Evolutionary conservation across 1,140 invertebrate genomes (phyloP), one percentile per base, ranked within the genome.

Genomic region (Sycophila sp.): DNA sequence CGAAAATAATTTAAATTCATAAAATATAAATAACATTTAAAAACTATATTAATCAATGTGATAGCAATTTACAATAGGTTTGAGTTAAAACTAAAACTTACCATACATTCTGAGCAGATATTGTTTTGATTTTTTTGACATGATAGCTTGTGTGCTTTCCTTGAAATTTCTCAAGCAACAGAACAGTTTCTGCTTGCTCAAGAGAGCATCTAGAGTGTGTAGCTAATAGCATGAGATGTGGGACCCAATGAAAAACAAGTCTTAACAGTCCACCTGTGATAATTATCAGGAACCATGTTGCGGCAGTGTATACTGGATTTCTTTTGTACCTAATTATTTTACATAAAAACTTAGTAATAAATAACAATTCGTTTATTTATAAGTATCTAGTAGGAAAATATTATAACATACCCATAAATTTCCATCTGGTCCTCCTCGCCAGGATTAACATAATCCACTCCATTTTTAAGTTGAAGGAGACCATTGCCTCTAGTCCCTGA

Each of bases 371-470:
- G 11, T 11, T 30, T 11, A 19, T 59, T 40, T 17, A 34, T 6
- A 40, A 13, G 8, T 13, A n/a, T 40, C n/a, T 15, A 13, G n/a
- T 2, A 15, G n/a, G 22, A 26, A 42, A 67, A 26, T 53, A n/a
- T 58, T 30, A 53, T 62, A 68, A 69, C 73, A 62, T 77, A 86
- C 85, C 85, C 84, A 75, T 86, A 84, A 76, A 85, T 87, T 83
- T 89, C 89, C 91, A 93, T 92, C 78, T 92, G 89, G 78, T 93
- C 92, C 75, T 92, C 90, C 81, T 91, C 87, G 47, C 88, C 89
- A 60, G 84, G 83, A 77, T 93, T 92, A 67, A 93, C 81, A 73
- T 87, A 89, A 73, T 89, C 87, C 38, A 86, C 82, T 24, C 85
- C 84, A 78, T 81, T 83, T 32, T 86, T 87, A 2, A 83, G 73